Conservation (phyloP, 1,140 invertebrate genomes). For the Megathymus violae region DNA sequence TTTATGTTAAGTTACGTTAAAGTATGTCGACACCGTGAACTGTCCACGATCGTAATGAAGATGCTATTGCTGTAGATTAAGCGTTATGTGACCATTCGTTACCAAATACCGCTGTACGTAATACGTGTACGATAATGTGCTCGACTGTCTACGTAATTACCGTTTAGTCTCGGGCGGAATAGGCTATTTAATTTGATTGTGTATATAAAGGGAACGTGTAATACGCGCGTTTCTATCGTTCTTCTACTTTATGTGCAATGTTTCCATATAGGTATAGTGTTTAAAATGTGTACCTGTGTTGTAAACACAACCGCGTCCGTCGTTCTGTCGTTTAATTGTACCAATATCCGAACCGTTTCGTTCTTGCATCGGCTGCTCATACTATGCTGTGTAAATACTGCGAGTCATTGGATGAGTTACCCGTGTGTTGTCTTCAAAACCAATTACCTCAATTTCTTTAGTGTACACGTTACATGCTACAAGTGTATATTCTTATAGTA, state of each 20-base stretch:
- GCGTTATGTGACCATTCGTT: constrained; percentile 62
- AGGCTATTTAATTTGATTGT: constrained; percentile 55
- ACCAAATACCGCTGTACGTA: constrained; percentile 70
- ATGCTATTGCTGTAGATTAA: constrained; percentile 44
- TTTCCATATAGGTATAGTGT: constrained; percentile 55
- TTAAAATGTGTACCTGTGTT: constrained; percentile 60
- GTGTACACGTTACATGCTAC: constrained; percentile 62
- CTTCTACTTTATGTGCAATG: constrained; percentile 59
- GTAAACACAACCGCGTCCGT: constrained; percentile 37
- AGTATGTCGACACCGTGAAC: constrained; percentile 54
- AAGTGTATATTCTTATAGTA: constrained; percentile 69
- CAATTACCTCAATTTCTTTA: constrained; percentile 82
- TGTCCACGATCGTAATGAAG: constrained; percentile 51
- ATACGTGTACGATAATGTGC: constrained; percentile 52
- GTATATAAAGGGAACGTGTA: constrained; percentile 53
- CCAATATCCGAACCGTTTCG: constrained; percentile 22
- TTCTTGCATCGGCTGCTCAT: too few species aligned
- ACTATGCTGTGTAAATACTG: constrained; percentile 70
- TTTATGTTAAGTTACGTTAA: constrained; percentile 79
- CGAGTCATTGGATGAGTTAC: constrained; percentile 77
- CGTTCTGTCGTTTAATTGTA: constrained; percentile 30
- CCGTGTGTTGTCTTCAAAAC: constrained; percentile 76
- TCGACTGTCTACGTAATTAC: constrained; percentile 50
- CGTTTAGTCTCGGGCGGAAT: constrained; percentile 40
- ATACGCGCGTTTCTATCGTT: constrained; percentile 43